Conservation (phyloP, 2,888 invertebrate genomes). For the Ormyrus pomaceus region DNA sequence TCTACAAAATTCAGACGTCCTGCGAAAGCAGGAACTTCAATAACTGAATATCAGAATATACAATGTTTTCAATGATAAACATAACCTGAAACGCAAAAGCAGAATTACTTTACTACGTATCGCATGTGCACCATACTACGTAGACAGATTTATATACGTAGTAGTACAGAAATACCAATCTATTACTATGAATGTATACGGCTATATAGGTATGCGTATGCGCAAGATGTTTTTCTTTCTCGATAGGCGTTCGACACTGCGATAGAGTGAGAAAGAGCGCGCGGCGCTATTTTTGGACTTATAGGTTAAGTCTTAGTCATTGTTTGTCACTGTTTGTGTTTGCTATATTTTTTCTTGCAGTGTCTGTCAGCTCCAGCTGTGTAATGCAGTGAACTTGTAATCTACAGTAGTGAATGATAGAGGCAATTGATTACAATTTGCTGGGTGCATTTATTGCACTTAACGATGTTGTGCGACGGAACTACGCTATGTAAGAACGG, state of each 20-base stretch:
- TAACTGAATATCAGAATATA: no score
- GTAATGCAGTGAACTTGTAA: no score
- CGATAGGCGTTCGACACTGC: neutral
- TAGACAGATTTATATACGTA: neutral
- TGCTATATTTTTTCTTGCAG: no score
- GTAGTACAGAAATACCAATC: neutral
- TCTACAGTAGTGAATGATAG: neutral
- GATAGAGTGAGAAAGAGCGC: neutral
- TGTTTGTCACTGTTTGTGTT: slow-evolving; percentile 5
- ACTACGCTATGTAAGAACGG: no score
- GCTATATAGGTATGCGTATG: neutral
- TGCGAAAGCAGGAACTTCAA: no score
- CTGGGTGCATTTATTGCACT: neutral
- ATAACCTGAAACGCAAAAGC: slow-evolving; percentile 40
- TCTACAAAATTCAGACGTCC: no score
- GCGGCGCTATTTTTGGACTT: slow-evolving; percentile 40
- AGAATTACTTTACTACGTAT: slow-evolving; percentile 4
- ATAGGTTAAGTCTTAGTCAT: slow-evolving; percentile 49
- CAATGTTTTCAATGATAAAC: slow-evolving; percentile 52
- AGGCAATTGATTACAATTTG: slow-evolving; percentile 15
- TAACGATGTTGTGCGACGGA: no score
- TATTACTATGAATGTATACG: neutral
- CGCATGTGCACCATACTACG: neutral
- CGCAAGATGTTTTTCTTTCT: neutral
- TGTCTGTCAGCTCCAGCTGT: no score